phyloP scores from a whole-genome alignment of 2,888 invertebrate species.

The Pegoplata infirma region DNA sequence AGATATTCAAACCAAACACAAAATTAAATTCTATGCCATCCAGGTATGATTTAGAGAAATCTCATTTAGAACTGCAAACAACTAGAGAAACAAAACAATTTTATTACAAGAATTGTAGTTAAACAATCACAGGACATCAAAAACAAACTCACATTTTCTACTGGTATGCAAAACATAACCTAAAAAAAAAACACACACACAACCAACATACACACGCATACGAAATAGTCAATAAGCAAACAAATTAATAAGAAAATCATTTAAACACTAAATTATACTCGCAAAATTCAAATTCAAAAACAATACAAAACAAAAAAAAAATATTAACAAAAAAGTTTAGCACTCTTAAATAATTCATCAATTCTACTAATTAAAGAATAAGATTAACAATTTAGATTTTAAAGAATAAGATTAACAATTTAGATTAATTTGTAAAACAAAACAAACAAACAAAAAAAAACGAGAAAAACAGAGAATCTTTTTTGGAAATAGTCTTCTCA shows the following conservation, averaged over 20 bases:
- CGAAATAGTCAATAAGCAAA: conserved; percentile 30
- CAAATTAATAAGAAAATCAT: conserved; percentile 8
- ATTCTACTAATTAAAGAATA: conserved; percentile 20
- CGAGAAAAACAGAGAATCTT: background rate
- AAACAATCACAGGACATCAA: conserved; percentile 28
- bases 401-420: conserved; percentile 10
- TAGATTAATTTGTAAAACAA: conserved; percentile 34
- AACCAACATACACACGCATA: conserved; percentile 22
- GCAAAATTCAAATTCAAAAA: conserved; percentile 36
- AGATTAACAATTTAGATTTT: conserved; percentile 9
- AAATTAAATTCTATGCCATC: conserved; percentile 63
- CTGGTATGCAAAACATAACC: conserved; percentile 9
- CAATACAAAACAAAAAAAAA: conserved; percentile 5
- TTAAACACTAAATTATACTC: conserved; percentile 42
- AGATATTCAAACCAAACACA: conserved; percentile 18
- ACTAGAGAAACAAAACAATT: conserved; percentile 36
- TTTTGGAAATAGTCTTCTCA: background rate
- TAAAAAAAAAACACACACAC: conserved; percentile 24
- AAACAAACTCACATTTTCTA: conserved; percentile 35
- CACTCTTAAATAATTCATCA: conserved; percentile 33
- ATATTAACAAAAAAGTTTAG: conserved; percentile 34
- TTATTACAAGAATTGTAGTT: conserved; percentile 42
- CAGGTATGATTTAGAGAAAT: conserved; percentile 61
- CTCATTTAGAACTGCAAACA: conserved; percentile 1
- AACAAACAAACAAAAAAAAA: conserved; percentile 8